Conservation (phyloP, 2,888 invertebrate genomes). For the Zygaena filipendulae region DNA sequence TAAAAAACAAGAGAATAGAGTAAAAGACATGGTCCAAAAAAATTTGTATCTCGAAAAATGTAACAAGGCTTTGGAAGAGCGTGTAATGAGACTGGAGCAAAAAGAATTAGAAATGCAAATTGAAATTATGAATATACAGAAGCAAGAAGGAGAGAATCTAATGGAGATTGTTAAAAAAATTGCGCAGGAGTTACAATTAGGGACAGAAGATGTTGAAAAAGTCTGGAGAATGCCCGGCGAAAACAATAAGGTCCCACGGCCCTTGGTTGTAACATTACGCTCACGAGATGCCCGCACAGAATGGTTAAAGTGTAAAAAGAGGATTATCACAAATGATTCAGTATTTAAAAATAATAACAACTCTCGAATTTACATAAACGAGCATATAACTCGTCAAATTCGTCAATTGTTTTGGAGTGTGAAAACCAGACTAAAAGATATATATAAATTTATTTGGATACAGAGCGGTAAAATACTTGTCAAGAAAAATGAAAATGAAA, state of each 20-base stretch:
- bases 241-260: conserved; percentile 3
- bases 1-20: too few relatives aligned
- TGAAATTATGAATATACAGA: conserved; percentile 3
- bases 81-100: too few relatives aligned
- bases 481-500: conserved; percentile 7
- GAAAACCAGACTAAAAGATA: conserved; percentile 8
- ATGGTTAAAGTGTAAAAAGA: conserved; percentile 7
- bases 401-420: conserved; percentile 10
- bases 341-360: conserved; percentile 5
- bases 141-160: conserved; percentile 2
- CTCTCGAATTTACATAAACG: too few relatives aligned
- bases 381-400: conserved; percentile 2
- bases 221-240: conserved; percentile 6
- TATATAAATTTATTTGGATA: conserved; percentile 11
- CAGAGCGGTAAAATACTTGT: conserved; percentile 9
- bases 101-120: conserved; percentile 3
- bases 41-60: too few relatives aligned
- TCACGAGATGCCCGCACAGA: conserved; percentile 3
- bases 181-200: conserved; percentile 3
- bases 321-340: conserved; percentile 2
- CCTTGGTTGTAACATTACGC: conserved; percentile 3
- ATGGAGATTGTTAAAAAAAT: conserved; percentile 1
- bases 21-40: too few relatives aligned
- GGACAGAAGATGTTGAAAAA: conserved; percentile 3
- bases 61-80: too few relatives aligned